Base-by-base conservation (phyloP, 2,113 vertebrate species). In the Campylorhamphus procurvoides region DNA sequence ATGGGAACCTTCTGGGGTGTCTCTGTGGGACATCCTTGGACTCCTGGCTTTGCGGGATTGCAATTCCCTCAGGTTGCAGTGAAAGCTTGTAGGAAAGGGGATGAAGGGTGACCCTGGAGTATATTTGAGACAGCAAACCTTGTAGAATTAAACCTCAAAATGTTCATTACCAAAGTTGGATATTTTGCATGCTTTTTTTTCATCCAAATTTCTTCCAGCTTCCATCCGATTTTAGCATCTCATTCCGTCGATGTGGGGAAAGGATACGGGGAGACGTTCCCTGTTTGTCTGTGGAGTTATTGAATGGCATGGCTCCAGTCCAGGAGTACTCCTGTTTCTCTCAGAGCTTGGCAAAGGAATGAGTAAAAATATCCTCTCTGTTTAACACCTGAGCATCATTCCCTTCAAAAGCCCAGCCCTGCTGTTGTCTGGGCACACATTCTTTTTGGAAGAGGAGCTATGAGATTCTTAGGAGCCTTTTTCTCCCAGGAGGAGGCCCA, bases 351-450 rank as follows among this genome's bases (percentile, higher is more conserved):
- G 85, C 96, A 93, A 78, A 92, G 7, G 73, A 80, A 62, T 56
- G 89, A 90, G 18, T 60, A 6, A 81, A 47, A 96, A 84, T 62
- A 60, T 33, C 50, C 56, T 69, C 53, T 59, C 64, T 68, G 56
- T 75, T 89, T 60, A 84, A 87, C 93, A 95, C 96, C 96, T 96
- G 94, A 94, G 88, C 80, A 79, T 50, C 86, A 49, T 84, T 83
- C 23, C 55, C 25, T 52, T 29, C 64, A 92, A 75, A 82, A 93
- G 64, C 68, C 63, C 86, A 92, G 52, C 56, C 90, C 93, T 94
- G 94, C 90, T 94, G 93, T 82, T 96, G 19, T 68, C 90, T 92
- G 86, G 96, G 94, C 90, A 96, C 60, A 42, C 3, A 2, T 82
- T 64, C 73, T 73, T 93, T 90, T 89, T 47, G 69, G 73, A 96